These are phyloP conservation scores for Iselma pallidipennis DNA, from an alignment of 2,888 invertebrate species.

Conservation along the genomic window DNA sequence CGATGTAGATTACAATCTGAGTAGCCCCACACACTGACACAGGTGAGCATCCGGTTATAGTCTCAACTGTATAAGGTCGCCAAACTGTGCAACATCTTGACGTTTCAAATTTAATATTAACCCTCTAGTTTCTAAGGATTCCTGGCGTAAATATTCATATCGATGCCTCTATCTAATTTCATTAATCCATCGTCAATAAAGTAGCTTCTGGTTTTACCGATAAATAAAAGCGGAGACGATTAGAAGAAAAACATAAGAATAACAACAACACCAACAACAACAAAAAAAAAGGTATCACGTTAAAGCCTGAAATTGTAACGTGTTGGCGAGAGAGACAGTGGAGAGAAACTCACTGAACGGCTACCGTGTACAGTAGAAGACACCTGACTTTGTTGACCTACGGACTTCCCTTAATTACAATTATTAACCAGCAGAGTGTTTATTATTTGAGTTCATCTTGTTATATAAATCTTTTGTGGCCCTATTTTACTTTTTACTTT, in stretches of 20 bases:
- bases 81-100: conserved; percentile 50
- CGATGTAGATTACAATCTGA: conserved; percentile 51
- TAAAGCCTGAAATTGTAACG: conserved; percentile 38
- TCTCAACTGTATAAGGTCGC: conserved; percentile 28
- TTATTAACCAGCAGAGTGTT: conserved; percentile 54
- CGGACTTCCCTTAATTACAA: conserved; percentile 53
- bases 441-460: conserved; percentile 45
- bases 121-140: conserved; percentile 45
- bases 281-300: conserved; percentile 29
- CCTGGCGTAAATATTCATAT: conserved; percentile 21
- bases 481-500: conserved; percentile 33
- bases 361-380: conserved; percentile 51
- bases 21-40: conserved; percentile 53
- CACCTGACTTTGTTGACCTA: conserved; percentile 52
- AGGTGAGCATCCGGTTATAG: conserved; percentile 47
- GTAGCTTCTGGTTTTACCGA: conserved; percentile 20
- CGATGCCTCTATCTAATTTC: conserved; percentile 11
- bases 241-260: conserved; percentile 12
- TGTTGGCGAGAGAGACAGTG: conserved; percentile 34
- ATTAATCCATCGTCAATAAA: conserved; percentile 19
- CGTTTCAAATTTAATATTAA: conserved; percentile 47
- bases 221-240: conserved; percentile 9
- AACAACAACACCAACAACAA: conserved; percentile 2
- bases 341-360: conserved; percentile 31
- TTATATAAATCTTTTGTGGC: conserved; percentile 33